phyloP scores from a whole-genome alignment of 2,888 invertebrate genomes.

The Parapristionchus giblindavisi region DNA sequence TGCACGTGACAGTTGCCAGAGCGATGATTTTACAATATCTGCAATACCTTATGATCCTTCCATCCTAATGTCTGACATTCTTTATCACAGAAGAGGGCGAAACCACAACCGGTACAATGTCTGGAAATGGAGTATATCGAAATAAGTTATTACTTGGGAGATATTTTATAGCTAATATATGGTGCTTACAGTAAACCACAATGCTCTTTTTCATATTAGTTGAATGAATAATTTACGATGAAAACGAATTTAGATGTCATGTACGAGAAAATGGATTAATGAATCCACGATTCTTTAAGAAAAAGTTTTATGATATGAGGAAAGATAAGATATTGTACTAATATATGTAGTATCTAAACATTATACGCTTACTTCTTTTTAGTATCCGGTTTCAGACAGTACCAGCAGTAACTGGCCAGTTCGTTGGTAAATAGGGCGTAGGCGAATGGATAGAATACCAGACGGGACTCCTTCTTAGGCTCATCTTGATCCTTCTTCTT shows the following conservation, averaged over 20 bases:
- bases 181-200: too few species aligned
- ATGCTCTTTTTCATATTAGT: too few species aligned
- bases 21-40: background rate
- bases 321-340: too few species aligned
- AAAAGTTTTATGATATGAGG: too few species aligned
- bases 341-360: too few species aligned
- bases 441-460: slow-evolving; percentile 68
- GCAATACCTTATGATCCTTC: slow-evolving; percentile 67
- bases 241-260: background rate
- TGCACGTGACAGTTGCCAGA: background rate
- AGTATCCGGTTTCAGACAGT: slow-evolving; percentile 57
- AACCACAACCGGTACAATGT: slow-evolving; percentile 58
- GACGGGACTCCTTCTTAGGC: background rate
- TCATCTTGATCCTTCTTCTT: too few species aligned
- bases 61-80: slow-evolving; percentile 61
- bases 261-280: too few species aligned
- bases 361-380: slow-evolving; percentile 25
- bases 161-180: too few species aligned
- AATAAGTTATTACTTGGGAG: too few species aligned
- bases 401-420: slow-evolving; percentile 63
- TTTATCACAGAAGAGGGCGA: slow-evolving; percentile 64
- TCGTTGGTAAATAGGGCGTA: slow-evolving; percentile 64
- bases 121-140: too few species aligned
- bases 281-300: too few species aligned
- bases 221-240: background rate